These are phyloP conservation scores for Rhinolophus sinicus DNA, from an alignment of 2,113 vertebrate genomes.

Conservation along the genomic window DNA sequence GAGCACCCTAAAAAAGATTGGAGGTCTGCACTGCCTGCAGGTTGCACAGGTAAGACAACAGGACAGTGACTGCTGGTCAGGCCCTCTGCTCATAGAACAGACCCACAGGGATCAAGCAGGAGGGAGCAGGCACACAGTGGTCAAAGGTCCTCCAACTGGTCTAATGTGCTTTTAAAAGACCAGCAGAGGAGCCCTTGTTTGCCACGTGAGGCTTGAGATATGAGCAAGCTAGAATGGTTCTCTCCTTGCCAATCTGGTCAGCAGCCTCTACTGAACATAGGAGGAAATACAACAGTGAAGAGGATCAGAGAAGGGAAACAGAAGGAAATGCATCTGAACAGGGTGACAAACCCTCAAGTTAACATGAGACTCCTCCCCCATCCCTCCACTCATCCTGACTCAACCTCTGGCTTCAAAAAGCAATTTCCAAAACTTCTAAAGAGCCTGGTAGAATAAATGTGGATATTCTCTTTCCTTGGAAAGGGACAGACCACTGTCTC, in stretches of 20 bases:
- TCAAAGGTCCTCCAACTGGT: conserved; percentile 9
- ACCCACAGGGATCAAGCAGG: not conserved
- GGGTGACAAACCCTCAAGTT: not conserved
- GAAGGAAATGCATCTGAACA: not conserved
- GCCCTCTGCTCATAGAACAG: not conserved
- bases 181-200: not conserved
- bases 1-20: not conserved
- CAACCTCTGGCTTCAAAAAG: conserved; percentile 23
- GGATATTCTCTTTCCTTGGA: not conserved
- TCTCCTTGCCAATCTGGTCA: not conserved
- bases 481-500: not conserved
- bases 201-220: not conserved
- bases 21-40: not conserved
- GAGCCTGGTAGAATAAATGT: not conserved
- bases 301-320: not conserved
- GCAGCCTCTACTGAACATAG: not conserved
- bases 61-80: not conserved
- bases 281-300: not conserved
- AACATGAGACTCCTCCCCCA: not conserved
- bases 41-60: not conserved
- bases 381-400: conserved; percentile 4
- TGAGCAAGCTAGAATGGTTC: not conserved
- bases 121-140: not conserved
- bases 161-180: not conserved
- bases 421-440: conserved; percentile 22